Base-by-base conservation (phyloP, 2,797 vertebrate genomes). In the Botia kubotai region DNA sequence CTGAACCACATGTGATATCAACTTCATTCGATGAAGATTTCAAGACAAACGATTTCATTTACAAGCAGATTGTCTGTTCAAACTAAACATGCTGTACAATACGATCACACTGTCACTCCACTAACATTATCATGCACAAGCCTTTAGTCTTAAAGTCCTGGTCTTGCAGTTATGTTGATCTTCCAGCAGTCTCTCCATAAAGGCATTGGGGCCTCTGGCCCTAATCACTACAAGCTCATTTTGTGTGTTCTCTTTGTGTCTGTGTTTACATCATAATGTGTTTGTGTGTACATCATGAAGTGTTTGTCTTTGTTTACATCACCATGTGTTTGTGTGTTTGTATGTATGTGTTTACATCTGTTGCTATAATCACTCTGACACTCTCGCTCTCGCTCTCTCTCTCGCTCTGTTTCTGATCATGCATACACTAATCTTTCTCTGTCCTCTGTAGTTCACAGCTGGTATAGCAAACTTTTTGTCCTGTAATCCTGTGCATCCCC, bases 301-400 rank as follows among this genome's bases (percentile, higher is more conserved):
- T 46, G 43, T 46, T 46, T 46, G 43, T 46, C 43, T 46, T 8
- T 46, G 43, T 46, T 46, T 46, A 46, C 43, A 46, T 46, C 43
- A 11, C 43, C 43, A 46, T 46, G 43, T 46, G 43, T 84, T 72
- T 74, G 39, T 57, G 71, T 79, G 84, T 78, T 79, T 82, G 68
- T 82, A 52, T 79, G 52, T 75, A 76, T 82, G 65, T 82, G 77
- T 81, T 84, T 86, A 82, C 57, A 75, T 77, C 23, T 79, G 77
- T 70, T 80, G 71, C 75, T 75, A 79, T 86, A 83, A 86, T 86
- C 77, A 81, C 53, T 63, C 43, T 50, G 39, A n/a, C 7, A 39
- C 36, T 23, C 73, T 58, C 39, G 58, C 36, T 73, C 33, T 82
- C 74, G 67, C 46, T 74, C 48, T 39, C 46, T 74, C 39, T 43